Percentiles rank a stretch among this genome's conserved stretches.
Evolutionary conservation across 1,140 invertebrate species (phyloP).

Genomic region (Sweltsa coloradensis): DNA sequence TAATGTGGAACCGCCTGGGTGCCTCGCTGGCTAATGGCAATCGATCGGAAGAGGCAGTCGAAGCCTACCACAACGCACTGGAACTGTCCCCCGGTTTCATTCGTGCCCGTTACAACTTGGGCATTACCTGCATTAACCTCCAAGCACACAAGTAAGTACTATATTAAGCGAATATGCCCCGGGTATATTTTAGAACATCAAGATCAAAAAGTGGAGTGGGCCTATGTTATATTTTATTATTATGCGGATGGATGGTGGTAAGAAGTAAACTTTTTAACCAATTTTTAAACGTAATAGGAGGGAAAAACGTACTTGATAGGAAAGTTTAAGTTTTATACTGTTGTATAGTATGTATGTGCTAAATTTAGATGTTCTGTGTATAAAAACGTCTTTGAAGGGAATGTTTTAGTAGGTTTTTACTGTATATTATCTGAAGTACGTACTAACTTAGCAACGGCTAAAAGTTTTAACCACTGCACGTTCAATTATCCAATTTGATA

Average conservation of each 20-base stretch:
- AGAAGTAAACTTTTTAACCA: too few relatives aligned
- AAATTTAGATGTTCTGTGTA: too few relatives aligned
- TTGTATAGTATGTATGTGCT: too few relatives aligned
- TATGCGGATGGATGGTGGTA: too few relatives aligned
- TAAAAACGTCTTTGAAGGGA: too few relatives aligned
- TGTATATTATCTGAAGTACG: not conserved
- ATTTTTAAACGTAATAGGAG: too few relatives aligned
- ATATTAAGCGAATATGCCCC: not conserved
- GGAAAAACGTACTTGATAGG: too few relatives aligned
- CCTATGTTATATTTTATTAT: too few relatives aligned
- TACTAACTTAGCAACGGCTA: not conserved
- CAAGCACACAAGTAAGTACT: conserved; percentile 65
- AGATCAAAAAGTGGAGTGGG: too few relatives aligned
- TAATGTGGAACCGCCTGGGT: conserved; percentile 94
- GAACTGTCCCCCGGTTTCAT: conserved; percentile 91
- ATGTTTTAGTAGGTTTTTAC: too few relatives aligned
- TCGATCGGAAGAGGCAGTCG: conserved; percentile 87
- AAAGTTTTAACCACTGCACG: not conserved
- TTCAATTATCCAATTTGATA: not conserved
- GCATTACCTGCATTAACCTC: conserved; percentile 96
- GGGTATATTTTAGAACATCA: not conserved
- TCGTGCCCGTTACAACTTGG: conserved; percentile 91
- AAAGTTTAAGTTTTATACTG: too few relatives aligned
- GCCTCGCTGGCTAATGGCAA: conserved; percentile 94
- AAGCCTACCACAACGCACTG: conserved; percentile 87